A percentile compares a stretch with the other conserved stretches of the same genome.
These are phyloP conservation scores for Myrmophylax atrothorax DNA, from an alignment of 2,113 vertebrate species.

Conservation along the genomic window DNA sequence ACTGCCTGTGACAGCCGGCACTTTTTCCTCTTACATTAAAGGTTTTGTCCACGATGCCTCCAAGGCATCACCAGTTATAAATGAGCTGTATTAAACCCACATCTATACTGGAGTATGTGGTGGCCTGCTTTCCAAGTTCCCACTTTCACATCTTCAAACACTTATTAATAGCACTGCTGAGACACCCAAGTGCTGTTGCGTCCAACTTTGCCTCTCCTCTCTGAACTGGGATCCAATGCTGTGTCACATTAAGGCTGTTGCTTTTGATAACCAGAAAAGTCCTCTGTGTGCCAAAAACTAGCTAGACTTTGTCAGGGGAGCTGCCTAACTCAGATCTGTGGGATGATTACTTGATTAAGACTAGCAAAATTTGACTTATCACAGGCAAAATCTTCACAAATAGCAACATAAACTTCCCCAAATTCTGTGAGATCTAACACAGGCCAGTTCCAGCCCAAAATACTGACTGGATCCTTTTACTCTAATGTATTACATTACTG, in stretches of 20 bases:
- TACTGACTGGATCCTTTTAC: not conserved
- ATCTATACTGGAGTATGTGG: constrained; percentile 1
- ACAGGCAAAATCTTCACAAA: not conserved
- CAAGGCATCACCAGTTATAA: constrained; percentile 47
- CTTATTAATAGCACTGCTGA: constrained; percentile 16
- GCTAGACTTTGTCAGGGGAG: not conserved
- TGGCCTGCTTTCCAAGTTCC: constrained; percentile 45
- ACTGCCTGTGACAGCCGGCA: constrained; percentile 48
- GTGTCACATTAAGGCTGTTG: not conserved
- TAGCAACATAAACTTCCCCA: not conserved
- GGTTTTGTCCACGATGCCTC: constrained; percentile 23
- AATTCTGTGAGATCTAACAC: not conserved
- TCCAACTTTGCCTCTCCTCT: not conserved
- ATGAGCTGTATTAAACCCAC: constrained; percentile 39
- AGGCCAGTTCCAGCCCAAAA: not conserved
- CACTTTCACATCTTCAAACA: constrained; percentile 49
- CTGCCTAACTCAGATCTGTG: not conserved
- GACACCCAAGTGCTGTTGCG: not conserved
- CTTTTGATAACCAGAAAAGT: not conserved
- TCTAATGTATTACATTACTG: not conserved
- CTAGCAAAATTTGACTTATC: not conserved
- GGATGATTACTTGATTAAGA: not conserved
- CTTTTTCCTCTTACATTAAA: constrained; percentile 67
- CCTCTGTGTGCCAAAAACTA: not conserved
- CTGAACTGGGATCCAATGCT: not conserved